Conservation (phyloP, 2,797 vertebrate genomes). For the Chaetodon trifasciatus region DNA sequence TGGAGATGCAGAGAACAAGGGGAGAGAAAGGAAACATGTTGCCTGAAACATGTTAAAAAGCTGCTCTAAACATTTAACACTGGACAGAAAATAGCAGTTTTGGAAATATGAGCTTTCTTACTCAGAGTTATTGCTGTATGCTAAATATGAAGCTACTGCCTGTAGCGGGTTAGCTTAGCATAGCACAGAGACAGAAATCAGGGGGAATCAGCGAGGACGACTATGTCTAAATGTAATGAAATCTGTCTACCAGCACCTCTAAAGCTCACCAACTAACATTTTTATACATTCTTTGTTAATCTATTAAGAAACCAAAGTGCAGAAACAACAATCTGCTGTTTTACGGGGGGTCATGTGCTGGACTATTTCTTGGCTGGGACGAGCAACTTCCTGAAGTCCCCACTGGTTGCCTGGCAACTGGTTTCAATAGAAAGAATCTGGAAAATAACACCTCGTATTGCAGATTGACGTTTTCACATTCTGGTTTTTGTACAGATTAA, state of each 20-base stretch:
- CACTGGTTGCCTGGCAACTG: background rate
- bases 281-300: background rate
- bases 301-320: background rate
- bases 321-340: background rate
- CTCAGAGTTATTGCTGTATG: background rate
- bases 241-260: background rate
- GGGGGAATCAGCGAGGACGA: background rate
- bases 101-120: slow-evolving; percentile 4
- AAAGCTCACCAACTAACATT: background rate
- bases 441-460: background rate
- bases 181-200: background rate
- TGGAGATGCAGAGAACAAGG: slow-evolving; percentile 19
- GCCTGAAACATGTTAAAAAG: slow-evolving; percentile 6
- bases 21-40: slow-evolving; percentile 1
- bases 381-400: background rate
- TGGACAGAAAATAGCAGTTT: background rate
- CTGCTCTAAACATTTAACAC: background rate
- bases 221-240: background rate
- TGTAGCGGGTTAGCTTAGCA: background rate
- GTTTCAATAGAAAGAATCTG: background rate
- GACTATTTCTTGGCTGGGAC: background rate
- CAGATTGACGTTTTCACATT: background rate
- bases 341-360: background rate
- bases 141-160: background rate
- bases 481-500: background rate